Conservation (phyloP, 23 tunicate species). For the Diplosoma virens region DNA sequence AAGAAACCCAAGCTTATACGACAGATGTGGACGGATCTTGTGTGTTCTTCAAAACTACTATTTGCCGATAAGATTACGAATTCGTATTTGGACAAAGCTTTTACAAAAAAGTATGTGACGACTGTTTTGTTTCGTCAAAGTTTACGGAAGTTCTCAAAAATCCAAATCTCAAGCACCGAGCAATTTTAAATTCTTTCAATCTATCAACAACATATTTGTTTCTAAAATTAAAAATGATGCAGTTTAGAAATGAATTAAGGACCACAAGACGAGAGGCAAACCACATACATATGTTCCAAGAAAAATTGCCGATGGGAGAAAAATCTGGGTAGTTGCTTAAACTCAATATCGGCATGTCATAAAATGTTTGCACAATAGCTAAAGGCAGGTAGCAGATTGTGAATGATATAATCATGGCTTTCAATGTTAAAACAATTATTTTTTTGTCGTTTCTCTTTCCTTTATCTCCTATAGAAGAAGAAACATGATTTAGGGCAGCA, state of each 20-base stretch:
- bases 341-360: not conserved
- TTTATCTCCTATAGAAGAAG: not conserved
- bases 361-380: conserved; percentile 14
- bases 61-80: no score
- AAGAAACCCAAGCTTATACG: no score
- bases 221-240: conserved; percentile 18
- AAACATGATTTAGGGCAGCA: not conserved
- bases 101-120: no score
- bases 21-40: no score
- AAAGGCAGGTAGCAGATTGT: conserved; percentile 20
- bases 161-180: no score
- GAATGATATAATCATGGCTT: conserved; percentile 7
- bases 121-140: no score
- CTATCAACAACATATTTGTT: conserved; percentile 18
- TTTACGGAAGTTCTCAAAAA: no score
- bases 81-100: no score
- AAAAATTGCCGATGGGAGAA: not conserved
- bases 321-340: not conserved
- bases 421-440: not conserved
- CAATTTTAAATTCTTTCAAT: no score
- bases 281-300: conserved; percentile 16
- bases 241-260: conserved; percentile 13
- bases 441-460: not conserved
- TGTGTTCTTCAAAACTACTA: no score
- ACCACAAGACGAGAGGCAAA: conserved; percentile 24